phyloP scores from a whole-genome alignment of 2,113 vertebrate species.

The Cynoglossus semilaevis region DNA sequence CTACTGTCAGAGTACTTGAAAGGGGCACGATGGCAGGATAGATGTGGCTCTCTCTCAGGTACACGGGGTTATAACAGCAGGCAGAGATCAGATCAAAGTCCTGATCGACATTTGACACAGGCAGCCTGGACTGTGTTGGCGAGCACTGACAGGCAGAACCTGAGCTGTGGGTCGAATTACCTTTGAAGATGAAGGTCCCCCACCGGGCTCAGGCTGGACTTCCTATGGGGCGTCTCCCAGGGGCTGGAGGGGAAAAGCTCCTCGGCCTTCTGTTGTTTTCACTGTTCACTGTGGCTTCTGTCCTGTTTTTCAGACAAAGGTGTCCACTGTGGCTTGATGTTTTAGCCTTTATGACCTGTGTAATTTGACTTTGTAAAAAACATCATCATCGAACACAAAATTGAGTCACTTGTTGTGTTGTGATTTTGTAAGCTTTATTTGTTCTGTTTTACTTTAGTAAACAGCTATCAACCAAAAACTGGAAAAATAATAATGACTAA shows the following conservation, averaged over 20 bases:
- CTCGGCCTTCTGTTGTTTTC: constrained; percentile 8
- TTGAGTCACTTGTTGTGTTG: no score
- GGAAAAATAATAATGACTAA: no score
- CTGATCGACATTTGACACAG: constrained; percentile 60
- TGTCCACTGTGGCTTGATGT: neutral
- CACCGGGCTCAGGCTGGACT: constrained; percentile 36
- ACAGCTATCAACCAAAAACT: no score
- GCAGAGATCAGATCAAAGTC: constrained; percentile 56
- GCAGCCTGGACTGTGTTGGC: constrained; percentile 39
- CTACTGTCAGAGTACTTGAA: constrained; percentile 15
- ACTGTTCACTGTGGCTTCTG: neutral
- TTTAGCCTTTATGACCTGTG: neutral
- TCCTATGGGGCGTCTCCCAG: constrained; percentile 41
- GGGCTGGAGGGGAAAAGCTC: constrained; percentile 24
- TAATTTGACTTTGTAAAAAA: neutral
- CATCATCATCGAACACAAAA: neutral
- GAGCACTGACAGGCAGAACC: constrained; percentile 55
- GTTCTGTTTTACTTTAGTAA: no score
- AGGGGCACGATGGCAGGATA: constrained; percentile 12
- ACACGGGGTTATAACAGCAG: constrained; percentile 37
- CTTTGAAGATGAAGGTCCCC: constrained; percentile 73
- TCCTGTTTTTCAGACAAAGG: neutral
- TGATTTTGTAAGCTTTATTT: no score
- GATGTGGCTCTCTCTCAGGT: constrained; percentile 34
- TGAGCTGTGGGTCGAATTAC: constrained; percentile 60